Base-by-base conservation (phyloP, 2,797 vertebrate genomes). In the Cryptoblepharus egeriae region DNA sequence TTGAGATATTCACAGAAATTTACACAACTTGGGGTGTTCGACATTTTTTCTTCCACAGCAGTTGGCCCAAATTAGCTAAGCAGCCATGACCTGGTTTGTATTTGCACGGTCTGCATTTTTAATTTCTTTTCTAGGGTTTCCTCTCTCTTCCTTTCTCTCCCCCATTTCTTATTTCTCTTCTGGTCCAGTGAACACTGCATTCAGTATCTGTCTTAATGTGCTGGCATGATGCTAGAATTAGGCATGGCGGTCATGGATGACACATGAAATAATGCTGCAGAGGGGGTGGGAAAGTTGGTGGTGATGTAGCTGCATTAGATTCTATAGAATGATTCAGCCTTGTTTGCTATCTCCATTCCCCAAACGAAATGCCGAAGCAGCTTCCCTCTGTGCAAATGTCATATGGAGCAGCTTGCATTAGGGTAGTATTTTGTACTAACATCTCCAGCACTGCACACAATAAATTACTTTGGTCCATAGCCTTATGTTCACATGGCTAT, bases 11-110 rank as follows among this genome's bases (percentile, higher is more conserved):
- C 98, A 98, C 94, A 93, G 96, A 98, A 98, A 98, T 98, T 98
- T 99, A 99, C 98, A 98, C 98, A 99, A 99, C 98, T 99, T 99
- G 98, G 98, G 98, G 98, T 99, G 97, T 99, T 99, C 97, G 98
- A 98, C 98, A 90, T 99, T 99, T 99, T 84, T 98, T 99, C 98
- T 99, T 98, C 98, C 98, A 97, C 98, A 99, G 98, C 98, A 98
- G 98, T 99, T 98, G 98, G 97, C 97, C 98, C 98, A 98, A 98
- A 98, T 98, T 99, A 99, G 98, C 98, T 99, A 99, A 99, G 98
- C 98, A 98, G 97, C 98, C 98, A 97, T 98, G 98, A 98, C 97
- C 98, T 96, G 98, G 98, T 99, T 99, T 99, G 98, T 99, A 99
- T 99, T 84, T 99, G 98, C 98, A 99, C 98, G 98, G 97, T 99